A percentile compares a stretch with the other conserved stretches of the same genome.
Evolutionary conservation across 2,113 vertebrate genomes (phyloP).

Genomic region (Lagopus leucura): DNA sequence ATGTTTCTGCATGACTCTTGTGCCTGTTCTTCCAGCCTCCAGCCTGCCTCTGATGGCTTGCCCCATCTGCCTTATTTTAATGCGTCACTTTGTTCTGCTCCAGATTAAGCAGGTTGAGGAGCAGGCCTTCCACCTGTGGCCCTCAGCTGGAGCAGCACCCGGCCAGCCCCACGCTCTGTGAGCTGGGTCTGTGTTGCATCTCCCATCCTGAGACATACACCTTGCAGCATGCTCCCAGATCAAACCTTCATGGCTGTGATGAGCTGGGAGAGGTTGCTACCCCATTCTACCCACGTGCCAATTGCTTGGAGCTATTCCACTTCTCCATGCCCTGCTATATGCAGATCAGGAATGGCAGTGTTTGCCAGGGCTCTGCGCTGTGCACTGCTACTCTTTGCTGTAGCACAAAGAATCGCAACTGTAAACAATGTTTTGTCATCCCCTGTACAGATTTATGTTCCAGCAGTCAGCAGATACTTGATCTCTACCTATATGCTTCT

Average conservation of each 20-base stretch:
- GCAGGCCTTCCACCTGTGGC: background rate
- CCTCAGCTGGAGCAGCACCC: background rate
- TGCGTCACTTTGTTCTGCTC: background rate
- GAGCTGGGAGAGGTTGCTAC: accelerated
- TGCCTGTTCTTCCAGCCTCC: background rate
- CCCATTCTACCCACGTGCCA: accelerated
- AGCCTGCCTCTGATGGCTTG: background rate
- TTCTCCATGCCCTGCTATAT: background rate
- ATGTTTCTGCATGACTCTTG: background rate
- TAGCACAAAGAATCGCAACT: background rate
- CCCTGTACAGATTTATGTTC: background rate
- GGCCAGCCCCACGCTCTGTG: accelerated
- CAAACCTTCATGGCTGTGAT: background rate
- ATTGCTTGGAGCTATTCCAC: background rate
- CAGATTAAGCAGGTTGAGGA: background rate
- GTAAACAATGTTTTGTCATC: background rate
- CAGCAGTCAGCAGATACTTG: background rate
- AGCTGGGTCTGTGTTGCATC: background rate
- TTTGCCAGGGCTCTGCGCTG: background rate
- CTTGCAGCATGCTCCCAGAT: accelerated
- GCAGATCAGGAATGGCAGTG: accelerated
- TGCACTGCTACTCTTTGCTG: background rate
- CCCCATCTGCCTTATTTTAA: background rate
- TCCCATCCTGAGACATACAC: background rate
- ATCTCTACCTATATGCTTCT: background rate